These are phyloP conservation scores for Pasiphila rectangulata DNA, from an alignment of 2,888 invertebrate species.

Conservation along the genomic window DNA sequence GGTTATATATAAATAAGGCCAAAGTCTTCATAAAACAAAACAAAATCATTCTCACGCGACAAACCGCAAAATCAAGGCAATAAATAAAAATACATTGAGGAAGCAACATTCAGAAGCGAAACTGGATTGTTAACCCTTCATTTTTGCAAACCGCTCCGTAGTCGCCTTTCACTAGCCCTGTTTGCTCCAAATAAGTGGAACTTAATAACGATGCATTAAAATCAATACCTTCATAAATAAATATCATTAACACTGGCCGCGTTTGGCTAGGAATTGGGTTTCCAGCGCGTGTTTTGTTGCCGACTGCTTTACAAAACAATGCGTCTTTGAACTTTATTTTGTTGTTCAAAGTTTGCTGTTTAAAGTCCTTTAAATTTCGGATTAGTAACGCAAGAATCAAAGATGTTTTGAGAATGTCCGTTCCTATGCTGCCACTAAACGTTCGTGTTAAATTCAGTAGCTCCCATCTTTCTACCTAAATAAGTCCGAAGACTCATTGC, in stretches of 20 bases:
- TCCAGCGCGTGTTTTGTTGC: background rate
- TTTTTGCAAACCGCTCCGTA: conserved; percentile 17
- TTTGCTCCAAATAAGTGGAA: conserved; percentile 51
- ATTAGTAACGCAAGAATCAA: no score
- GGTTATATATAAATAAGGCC: no score
- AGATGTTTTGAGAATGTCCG: no score
- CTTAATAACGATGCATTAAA: conserved; percentile 43
- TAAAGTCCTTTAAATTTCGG: no score
- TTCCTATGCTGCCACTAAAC: no score
- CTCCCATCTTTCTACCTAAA: conserved; percentile 4
- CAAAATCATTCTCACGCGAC: conserved; percentile 8
- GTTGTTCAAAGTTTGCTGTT: no score
- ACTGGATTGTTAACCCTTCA: conserved; percentile 18
- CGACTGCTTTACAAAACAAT: background rate
- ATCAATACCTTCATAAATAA: conserved; percentile 36
- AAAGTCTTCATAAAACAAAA: background rate
- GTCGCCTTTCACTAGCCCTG: conserved; percentile 48
- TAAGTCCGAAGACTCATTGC: conserved; percentile 7
- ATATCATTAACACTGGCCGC: conserved; percentile 7
- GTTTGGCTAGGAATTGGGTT: conserved; percentile 2
- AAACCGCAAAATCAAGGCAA: conserved; percentile 2
- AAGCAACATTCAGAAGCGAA: conserved; percentile 14
- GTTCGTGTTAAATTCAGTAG: background rate
- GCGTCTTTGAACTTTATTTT: no score
- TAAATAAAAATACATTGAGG: conserved; percentile 18